These are phyloP conservation scores for Euphonia xanthogaster DNA, from an alignment of 2,797 vertebrate genomes.

Conservation along the genomic window DNA sequence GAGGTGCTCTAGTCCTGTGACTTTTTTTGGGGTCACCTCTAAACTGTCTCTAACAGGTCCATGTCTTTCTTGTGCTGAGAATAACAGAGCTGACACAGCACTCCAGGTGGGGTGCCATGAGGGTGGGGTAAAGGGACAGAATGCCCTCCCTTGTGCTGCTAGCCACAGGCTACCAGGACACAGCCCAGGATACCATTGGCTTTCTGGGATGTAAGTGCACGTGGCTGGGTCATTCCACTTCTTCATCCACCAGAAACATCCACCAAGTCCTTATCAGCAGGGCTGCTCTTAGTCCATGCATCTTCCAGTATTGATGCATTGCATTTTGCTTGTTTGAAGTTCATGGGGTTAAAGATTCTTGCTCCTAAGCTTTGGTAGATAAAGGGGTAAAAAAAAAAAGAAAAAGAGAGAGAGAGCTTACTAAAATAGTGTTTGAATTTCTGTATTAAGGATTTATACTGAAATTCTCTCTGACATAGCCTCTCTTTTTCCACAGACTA, in stretches of 20 bases:
- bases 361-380: not conserved
- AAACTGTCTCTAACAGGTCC: not conserved
- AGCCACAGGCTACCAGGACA: not conserved
- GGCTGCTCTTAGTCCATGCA: not conserved
- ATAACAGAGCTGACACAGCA: rapidly evolving
- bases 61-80: not conserved
- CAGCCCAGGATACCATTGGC: rapidly evolving
- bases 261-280: not conserved
- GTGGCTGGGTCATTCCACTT: rapidly evolving
- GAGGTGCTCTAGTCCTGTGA: too few species aligned
- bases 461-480: not conserved
- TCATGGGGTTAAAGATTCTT: not conserved
- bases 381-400: rapidly evolving
- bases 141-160: rapidly evolving
- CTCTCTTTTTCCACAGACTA: not conserved
- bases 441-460: not conserved
- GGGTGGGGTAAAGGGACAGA: rapidly evolving
- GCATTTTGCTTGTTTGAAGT: not conserved
- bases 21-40: not conserved
- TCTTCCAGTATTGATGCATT: not conserved
- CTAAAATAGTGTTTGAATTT: not conserved
- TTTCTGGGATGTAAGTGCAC: not conserved
- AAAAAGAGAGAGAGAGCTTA: not conserved
- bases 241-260: not conserved
- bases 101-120: rapidly evolving